phyloP scores from a whole-genome alignment of 2,797 vertebrate species.

The Sebastes minor region DNA sequence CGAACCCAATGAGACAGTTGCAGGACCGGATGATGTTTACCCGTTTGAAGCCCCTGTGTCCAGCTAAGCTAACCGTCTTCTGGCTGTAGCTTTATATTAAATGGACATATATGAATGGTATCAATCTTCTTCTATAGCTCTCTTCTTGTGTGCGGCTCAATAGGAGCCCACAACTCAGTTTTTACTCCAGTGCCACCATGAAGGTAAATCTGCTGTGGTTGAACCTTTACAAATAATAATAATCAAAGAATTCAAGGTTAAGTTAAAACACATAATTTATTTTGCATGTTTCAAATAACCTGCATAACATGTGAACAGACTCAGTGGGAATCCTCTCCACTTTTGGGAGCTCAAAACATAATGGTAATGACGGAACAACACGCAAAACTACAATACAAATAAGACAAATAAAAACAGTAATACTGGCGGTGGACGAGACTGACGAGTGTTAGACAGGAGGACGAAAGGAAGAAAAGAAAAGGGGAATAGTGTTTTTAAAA shows the following conservation, averaged over 20 bases:
- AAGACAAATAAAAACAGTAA: slow-evolving; percentile 47
- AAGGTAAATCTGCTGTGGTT: neutral
- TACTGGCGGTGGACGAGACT: slow-evolving; percentile 20
- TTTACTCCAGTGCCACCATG: neutral
- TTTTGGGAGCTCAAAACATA: slow-evolving; percentile 38
- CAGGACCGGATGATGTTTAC: too few relatives aligned
- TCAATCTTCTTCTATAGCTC: neutral
- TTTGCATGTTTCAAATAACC: slow-evolving; percentile 54
- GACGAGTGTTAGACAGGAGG: neutral
- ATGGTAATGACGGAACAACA: slow-evolving; percentile 25
- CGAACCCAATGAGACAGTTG: neutral
- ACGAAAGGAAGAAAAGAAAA: neutral
- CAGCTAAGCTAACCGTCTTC: neutral
- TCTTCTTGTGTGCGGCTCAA: neutral
- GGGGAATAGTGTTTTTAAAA: neutral
- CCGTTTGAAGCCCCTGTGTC: neutral
- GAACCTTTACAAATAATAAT: neutral
- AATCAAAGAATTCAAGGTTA: neutral
- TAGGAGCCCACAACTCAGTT: neutral
- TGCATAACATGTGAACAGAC: slow-evolving; percentile 50
- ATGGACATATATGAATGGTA: neutral
- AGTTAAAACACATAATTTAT: slow-evolving; percentile 63
- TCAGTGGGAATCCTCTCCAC: slow-evolving; percentile 52
- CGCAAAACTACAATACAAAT: slow-evolving; percentile 23
- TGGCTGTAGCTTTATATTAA: neutral